phyloP scores from a whole-genome alignment of 1,140 invertebrate species.

The Zaprionus lachaisei region DNA sequence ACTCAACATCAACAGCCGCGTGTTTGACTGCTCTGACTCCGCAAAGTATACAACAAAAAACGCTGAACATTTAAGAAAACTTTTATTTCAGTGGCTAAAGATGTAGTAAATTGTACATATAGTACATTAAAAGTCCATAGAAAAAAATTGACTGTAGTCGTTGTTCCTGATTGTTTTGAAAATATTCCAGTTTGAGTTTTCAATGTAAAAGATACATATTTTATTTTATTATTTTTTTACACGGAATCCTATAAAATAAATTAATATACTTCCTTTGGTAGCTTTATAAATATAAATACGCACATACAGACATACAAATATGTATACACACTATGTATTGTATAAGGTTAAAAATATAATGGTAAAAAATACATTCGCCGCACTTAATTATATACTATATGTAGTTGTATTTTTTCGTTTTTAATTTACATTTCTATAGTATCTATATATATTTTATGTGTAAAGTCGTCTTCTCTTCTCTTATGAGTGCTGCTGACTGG shows the following conservation, averaged over 20 bases:
- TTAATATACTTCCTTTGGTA: constrained; percentile 78
- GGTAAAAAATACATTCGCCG: constrained; percentile 67
- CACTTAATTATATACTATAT: constrained; percentile 69
- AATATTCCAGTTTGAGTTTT: constrained; percentile 1
- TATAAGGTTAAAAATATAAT: constrained; percentile 70
- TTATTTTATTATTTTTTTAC: constrained; percentile 72
- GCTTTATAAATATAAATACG: constrained; percentile 76
- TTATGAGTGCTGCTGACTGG: constrained; percentile 47
- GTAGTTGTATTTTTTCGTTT: constrained; percentile 50
- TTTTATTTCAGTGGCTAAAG: too few relatives aligned
- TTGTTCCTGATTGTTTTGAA: too few relatives aligned
- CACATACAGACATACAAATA: constrained; percentile 72
- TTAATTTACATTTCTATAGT: constrained; percentile 75
- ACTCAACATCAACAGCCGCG: too few relatives aligned
- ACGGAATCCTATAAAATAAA: constrained; percentile 75
- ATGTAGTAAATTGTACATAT: too few relatives aligned
- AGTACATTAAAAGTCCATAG: too few relatives aligned
- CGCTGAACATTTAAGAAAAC: too few relatives aligned
- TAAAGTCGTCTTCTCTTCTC: constrained; percentile 41
- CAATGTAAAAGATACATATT: constrained; percentile 61
- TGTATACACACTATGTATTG: constrained; percentile 61
- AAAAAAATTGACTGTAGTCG: too few relatives aligned
- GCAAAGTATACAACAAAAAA: too few relatives aligned
- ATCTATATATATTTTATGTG: constrained; percentile 50
- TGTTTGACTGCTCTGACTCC: too few relatives aligned